phyloP scores from a whole-genome alignment of 2,797 vertebrate genomes.

The Enteromius viviparus region DNA sequence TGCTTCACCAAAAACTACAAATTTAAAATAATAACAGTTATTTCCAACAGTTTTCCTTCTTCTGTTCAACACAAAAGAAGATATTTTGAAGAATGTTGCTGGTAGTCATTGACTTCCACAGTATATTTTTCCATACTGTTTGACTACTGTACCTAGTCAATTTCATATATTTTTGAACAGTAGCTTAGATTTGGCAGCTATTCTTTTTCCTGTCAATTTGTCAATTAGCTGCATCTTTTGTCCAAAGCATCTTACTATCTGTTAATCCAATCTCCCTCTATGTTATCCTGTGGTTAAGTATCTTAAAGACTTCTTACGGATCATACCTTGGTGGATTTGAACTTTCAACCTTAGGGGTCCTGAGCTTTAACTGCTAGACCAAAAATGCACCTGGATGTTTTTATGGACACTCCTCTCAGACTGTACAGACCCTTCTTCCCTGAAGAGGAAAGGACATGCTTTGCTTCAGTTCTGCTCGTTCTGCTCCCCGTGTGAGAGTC shows the following conservation, averaged over 20 bases:
- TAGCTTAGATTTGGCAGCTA: not conserved
- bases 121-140: not conserved
- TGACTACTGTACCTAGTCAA: not conserved
- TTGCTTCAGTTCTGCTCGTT: constrained; percentile 24
- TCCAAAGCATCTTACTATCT: not conserved
- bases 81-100: not conserved
- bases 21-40: too few relatives aligned
- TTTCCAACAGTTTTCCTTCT: not conserved
- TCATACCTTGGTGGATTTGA: not conserved
- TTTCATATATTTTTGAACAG: not conserved
- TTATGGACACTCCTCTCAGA: constrained; percentile 4
- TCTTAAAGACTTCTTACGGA: not conserved
- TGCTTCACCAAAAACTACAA: too few relatives aligned
- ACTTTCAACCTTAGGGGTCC: not conserved
- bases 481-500: constrained; percentile 43
- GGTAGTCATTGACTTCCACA: not conserved
- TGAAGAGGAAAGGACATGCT: not conserved
- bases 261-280: not conserved
- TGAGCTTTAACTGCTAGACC: not conserved
- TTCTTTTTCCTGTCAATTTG: not conserved
- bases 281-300: not conserved
- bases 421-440: not conserved
- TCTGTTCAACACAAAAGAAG: not conserved
- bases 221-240: not conserved
- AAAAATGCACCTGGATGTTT: constrained; percentile 11